phyloP scores from a whole-genome alignment of 1,140 invertebrate species.

The Drosophila hydei region DNA sequence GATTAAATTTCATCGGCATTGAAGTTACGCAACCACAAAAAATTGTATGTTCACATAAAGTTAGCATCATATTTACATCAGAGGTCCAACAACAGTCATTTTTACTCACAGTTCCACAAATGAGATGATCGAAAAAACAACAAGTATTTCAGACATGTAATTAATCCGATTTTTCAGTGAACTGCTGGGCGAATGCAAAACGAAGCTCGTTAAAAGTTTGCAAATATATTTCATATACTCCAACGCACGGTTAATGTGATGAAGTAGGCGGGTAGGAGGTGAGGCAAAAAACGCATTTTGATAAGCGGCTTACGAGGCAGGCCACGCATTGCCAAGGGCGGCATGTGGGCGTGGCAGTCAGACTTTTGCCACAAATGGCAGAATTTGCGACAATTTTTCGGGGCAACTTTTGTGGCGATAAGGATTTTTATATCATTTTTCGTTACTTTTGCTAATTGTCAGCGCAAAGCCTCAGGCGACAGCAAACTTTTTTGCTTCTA shows the following conservation, averaged over 20 bases:
- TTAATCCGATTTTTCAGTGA: conserved; percentile 45
- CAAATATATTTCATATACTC: conserved; percentile 73
- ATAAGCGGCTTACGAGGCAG: conserved; percentile 63
- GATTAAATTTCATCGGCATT: no score
- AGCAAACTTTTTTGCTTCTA: conserved; percentile 59
- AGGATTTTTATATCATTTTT: conserved; percentile 40
- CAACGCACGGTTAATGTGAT: conserved; percentile 70
- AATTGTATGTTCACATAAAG: no score
- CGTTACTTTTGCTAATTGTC: conserved; percentile 74
- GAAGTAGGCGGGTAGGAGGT: conserved; percentile 2
- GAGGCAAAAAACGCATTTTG: conserved; percentile 65
- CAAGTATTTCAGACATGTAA: conserved; percentile 28
- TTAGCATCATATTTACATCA: no score
- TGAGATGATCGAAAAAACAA: background rate
- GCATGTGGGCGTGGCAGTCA: background rate
- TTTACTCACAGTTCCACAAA: no score
- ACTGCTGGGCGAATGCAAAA: conserved; percentile 27
- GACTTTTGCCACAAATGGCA: conserved; percentile 48
- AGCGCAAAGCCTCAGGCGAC: conserved; percentile 71
- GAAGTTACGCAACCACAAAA: no score
- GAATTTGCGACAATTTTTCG: conserved; percentile 51
- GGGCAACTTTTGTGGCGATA: conserved; percentile 35
- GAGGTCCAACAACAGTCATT: no score
- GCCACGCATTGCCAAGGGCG: background rate
- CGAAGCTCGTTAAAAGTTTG: conserved; percentile 72